These are phyloP conservation scores for Campoplex nolae DNA, from an alignment of 2,888 invertebrate genomes.

Conservation along the genomic window DNA sequence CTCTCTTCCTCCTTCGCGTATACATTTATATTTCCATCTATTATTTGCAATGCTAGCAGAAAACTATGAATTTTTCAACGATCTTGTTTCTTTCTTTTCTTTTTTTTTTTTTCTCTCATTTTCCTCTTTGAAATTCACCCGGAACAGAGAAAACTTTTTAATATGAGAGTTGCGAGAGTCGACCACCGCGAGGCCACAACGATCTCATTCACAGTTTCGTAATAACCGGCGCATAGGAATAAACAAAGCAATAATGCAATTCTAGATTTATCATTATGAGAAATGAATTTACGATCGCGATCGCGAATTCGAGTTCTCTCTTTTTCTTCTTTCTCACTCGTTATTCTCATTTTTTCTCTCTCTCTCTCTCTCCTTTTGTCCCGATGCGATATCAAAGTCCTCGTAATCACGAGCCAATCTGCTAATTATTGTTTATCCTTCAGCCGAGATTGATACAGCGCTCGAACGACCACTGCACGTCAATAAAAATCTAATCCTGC, in stretches of 20 bases:
- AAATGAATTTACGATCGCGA: constrained; percentile 56
- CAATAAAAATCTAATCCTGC: constrained; percentile 53
- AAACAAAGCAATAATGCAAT: constrained; percentile 49
- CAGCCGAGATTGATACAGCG: constrained; percentile 8
- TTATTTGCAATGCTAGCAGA: constrained; percentile 40
- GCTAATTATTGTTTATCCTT: constrained; percentile 46
- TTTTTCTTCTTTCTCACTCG: constrained; percentile 1
- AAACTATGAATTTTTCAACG: constrained; percentile 61
- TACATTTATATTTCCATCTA: neutral
- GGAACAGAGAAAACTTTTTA: constrained; percentile 50
- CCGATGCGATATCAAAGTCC: constrained; percentile 38
- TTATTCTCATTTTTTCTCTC: neutral
- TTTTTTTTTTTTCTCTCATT: constrained; percentile 39
- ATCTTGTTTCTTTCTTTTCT: constrained; percentile 3
- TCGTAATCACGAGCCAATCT: constrained; percentile 22
- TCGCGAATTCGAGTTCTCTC: neutral
- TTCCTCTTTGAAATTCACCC: constrained; percentile 53
- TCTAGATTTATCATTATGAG: constrained; percentile 52
- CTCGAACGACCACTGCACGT: constrained; percentile 7
- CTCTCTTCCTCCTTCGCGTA: constrained; percentile 40
- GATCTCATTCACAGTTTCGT: constrained; percentile 51
- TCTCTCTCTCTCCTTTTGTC: neutral
- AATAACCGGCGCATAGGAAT: constrained; percentile 25
- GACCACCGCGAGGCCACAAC: constrained; percentile 13
- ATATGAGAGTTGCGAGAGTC: neutral